These are phyloP conservation scores for Tromatobia lineatoria DNA, from an alignment of 2,888 invertebrate genomes.

Conservation along the genomic window DNA sequence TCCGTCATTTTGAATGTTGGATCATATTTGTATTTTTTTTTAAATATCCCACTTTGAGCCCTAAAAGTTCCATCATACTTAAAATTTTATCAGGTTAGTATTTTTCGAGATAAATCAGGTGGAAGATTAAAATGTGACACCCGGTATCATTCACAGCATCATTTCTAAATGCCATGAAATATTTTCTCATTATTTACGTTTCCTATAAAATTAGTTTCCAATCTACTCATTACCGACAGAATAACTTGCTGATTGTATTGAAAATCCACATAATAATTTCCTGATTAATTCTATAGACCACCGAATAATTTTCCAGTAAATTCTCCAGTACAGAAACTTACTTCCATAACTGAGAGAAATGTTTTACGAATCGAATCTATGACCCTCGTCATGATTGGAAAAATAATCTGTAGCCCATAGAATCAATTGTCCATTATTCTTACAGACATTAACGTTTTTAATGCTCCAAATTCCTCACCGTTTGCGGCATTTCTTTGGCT, in stretches of 20 bases:
- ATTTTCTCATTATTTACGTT: no score
- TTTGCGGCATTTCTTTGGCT: slow-evolving; percentile 91
- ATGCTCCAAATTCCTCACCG: slow-evolving; percentile 86
- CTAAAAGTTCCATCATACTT: no score
- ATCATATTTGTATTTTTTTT: no score
- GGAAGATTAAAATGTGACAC: no score
- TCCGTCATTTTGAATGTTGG: no score
- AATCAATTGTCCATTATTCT: neutral
- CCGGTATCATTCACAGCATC: no score
- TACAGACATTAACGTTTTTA: neutral
- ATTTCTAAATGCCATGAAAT: no score
- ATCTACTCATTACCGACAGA: neutral
- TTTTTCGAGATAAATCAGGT: no score
- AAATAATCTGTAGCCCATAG: neutral
- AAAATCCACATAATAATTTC: neutral
- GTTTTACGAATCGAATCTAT: neutral
- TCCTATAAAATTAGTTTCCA: neutral
- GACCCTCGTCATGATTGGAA: neutral
- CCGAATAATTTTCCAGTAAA: neutral
- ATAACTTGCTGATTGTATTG: neutral
- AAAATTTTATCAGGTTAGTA: no score
- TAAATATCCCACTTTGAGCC: no score
- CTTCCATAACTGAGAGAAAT: neutral
- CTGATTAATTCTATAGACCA: neutral
- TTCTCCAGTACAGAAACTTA: neutral